A percentile compares a stretch with the other conserved stretches of the same genome.
phyloP scores from a whole-genome alignment of 2,113 vertebrate species.

The Muscicapa adusta region DNA sequence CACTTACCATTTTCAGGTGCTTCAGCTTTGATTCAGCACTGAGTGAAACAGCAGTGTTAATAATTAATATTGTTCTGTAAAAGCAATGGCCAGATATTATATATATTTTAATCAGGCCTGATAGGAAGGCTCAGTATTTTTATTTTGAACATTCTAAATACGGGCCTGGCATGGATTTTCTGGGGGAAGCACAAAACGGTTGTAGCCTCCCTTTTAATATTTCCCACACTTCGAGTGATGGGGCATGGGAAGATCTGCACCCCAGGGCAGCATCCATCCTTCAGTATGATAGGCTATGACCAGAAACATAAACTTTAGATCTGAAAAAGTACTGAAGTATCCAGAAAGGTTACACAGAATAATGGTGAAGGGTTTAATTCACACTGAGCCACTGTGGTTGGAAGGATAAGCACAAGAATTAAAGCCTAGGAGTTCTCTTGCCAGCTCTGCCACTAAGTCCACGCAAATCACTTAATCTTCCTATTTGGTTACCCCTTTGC shows the following conservation, averaged over 20 bases:
- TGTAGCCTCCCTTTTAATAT: background rate
- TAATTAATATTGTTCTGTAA: background rate
- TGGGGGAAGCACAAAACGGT: background rate
- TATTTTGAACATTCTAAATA: background rate
- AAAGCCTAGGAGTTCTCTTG: background rate
- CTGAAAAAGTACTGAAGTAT: background rate
- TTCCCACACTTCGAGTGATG: background rate
- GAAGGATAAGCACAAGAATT: background rate
- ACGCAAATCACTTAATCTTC: conserved; percentile 44
- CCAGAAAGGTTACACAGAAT: background rate
- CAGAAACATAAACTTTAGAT: background rate
- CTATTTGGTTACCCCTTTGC: background rate
- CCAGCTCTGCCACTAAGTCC: conserved; percentile 21
- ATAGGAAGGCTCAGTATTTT: background rate
- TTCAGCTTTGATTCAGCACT: background rate
- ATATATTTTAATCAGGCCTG: background rate
- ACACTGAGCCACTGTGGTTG: background rate
- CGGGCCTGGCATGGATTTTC: background rate
- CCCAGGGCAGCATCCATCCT: background rate
- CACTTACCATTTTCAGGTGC: background rate
- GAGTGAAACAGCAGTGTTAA: background rate
- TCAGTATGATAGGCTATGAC: accelerated
- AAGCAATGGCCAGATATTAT: background rate
- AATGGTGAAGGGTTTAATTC: background rate
- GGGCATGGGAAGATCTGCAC: background rate